Base-by-base conservation (phyloP, 2,113 vertebrate species). In the Fulmarus glacialis region DNA sequence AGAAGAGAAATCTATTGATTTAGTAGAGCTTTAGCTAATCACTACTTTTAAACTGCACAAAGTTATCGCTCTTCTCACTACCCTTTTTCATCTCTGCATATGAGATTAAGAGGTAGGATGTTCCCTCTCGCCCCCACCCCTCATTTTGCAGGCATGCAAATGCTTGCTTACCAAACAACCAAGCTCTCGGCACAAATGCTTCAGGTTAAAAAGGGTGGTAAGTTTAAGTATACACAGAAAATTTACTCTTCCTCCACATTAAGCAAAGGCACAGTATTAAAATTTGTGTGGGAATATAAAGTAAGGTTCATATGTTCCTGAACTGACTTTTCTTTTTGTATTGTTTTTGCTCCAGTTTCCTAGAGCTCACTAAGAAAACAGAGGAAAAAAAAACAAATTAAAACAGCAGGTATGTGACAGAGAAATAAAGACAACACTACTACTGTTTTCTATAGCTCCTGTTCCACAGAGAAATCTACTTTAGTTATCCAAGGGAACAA, bases 211-310 rank as follows among this genome's bases (percentile, higher is more conserved):
- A 82, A 73, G 58, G 42, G 45, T 72, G 43, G 26, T 27, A 71
- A 56, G 70, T 24, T 94, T 81, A 86, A 67, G n/a, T 34, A 85
- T 70, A 93, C 78, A 77, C 38, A 90, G 82, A 47, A 88, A 97
- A 95, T 93, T 88, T 93, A 70, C 89, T 91, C 81, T 96, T 93
- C 78, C 89, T 88, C 78, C 89, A 90, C 71, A 62, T 27, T 40
- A 70, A 50, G 89, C 50, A 72, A 85, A 73, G 48, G 59, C 82
- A 93, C 62, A 80, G 58, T 82, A 74, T 71, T 96, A 90, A 93
- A 93, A 90, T 53, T 79, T 85, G 36, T 53, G 48, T 26, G 87
- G 70, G 80, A 94, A 96, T 79, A 87, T 91, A 85, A 91, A 95
- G 27, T 72, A 75, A 82, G 43, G 23, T 73, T 91, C 52, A 4